Evolutionary conservation across 2,888 invertebrate genomes (phyloP).

Genomic region (Phragmatobia fuliginosa): DNA sequence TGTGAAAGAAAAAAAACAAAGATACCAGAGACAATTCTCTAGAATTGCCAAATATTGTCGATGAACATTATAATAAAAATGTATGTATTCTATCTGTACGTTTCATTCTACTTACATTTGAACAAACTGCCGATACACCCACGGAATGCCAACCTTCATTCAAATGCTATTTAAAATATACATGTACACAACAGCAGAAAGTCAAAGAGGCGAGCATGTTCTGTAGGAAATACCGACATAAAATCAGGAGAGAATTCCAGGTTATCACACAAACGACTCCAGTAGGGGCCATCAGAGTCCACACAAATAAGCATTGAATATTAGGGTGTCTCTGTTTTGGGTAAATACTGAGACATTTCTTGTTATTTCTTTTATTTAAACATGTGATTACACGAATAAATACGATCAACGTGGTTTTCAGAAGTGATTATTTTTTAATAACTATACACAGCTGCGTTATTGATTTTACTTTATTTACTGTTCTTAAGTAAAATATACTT

Average conservation of each 20-base stretch:
- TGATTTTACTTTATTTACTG: not conserved
- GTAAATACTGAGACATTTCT: slow-evolving; percentile 28
- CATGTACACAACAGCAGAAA: slow-evolving; percentile 41
- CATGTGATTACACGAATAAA: too few species aligned
- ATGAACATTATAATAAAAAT: slow-evolving; percentile 4
- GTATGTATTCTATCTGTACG: slow-evolving; percentile 4
- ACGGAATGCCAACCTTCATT: slow-evolving; percentile 12
- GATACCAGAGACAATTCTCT: not conserved
- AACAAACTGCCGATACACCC: slow-evolving; percentile 27
- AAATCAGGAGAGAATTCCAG: slow-evolving; percentile 58
- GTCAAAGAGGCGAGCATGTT: slow-evolving; percentile 7
- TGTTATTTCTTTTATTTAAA: slow-evolving; percentile 22
- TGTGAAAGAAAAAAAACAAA: not conserved
- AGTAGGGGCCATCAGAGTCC: slow-evolving; percentile 48
- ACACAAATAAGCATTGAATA: slow-evolving; percentile 53
- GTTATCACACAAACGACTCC: slow-evolving; percentile 61
- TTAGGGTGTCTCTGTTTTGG: slow-evolving; percentile 31
- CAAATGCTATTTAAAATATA: slow-evolving; percentile 57
- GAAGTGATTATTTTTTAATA: too few species aligned
- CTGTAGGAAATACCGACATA: slow-evolving; percentile 52
- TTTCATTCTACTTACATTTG: not conserved
- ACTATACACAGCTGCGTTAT: not conserved
- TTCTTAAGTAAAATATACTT: too few species aligned
- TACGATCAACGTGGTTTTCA: too few species aligned
- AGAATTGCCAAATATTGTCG: not conserved